These are phyloP conservation scores for Mungos mungo DNA, from an alignment of 2,113 vertebrate genomes.

Conservation along the genomic window DNA sequence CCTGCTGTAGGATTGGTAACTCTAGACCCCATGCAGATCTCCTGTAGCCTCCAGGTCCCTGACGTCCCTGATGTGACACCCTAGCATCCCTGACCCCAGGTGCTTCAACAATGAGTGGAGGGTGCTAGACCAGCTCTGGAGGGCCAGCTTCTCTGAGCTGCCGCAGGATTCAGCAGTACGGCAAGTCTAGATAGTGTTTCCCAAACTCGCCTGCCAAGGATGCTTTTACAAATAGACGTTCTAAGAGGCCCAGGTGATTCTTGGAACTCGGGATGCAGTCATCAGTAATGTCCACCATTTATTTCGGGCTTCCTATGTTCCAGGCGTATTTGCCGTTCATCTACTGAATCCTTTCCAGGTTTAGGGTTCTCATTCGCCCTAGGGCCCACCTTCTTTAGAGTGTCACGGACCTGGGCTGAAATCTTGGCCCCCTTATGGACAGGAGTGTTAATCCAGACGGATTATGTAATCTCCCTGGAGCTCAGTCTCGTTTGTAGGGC, in stretches of 20 bases:
- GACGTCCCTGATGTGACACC: neutral
- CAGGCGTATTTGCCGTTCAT: neutral
- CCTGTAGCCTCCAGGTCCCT: neutral
- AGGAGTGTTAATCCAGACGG: neutral
- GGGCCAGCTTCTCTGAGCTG: neutral
- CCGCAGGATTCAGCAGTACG: neutral
- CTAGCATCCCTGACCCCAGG: neutral
- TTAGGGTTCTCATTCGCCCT: neutral
- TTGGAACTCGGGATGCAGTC: neutral
- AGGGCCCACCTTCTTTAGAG: neutral
- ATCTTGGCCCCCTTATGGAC: neutral
- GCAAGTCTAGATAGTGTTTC: neutral
- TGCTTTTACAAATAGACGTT: neutral
- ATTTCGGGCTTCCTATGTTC: neutral
- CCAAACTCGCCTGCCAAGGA: neutral
- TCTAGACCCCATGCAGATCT: neutral
- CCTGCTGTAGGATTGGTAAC: neutral
- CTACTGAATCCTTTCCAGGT: neutral
- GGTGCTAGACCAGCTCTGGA: neutral
- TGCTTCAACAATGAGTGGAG: neutral
- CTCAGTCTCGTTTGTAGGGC: neutral
- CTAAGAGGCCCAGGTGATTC: neutral
- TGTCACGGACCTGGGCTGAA: neutral
- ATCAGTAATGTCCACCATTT: neutral
- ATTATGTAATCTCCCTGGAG: conserved; percentile 42